These are phyloP conservation scores for Acipenser ruthenus DNA, from an alignment of 2,797 vertebrate genomes.

Conservation along the genomic window DNA sequence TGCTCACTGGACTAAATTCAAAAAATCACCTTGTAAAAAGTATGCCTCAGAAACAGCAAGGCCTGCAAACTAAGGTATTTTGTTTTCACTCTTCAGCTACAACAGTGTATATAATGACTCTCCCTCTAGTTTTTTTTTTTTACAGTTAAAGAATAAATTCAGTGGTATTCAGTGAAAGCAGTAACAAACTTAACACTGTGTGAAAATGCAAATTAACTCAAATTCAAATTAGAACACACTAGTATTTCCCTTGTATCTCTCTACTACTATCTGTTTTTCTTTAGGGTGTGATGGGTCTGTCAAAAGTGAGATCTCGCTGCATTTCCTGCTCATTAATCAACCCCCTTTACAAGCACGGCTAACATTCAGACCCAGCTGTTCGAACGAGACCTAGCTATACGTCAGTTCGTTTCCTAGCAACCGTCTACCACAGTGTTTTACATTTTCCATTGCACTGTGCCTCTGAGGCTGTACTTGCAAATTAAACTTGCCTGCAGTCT, in stretches of 20 bases:
- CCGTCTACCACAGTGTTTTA: constrained; percentile 59
- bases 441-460: constrained; percentile 66
- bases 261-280: constrained; percentile 6
- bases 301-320: constrained; percentile 20
- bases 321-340: constrained; percentile 43
- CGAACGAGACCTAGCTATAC: constrained; percentile 70
- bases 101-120: too few relatives aligned
- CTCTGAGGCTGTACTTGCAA: constrained; percentile 31
- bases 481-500: constrained; percentile 16
- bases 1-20: too few relatives aligned
- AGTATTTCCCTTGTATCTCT: constrained; percentile 46
- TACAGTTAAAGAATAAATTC: too few relatives aligned
- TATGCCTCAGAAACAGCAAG: too few relatives aligned
- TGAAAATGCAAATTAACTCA: constrained; percentile 24
- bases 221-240: constrained; percentile 28
- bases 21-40: too few relatives aligned
- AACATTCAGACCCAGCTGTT: constrained; percentile 56
- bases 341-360: constrained; percentile 27
- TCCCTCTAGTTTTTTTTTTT: too few relatives aligned
- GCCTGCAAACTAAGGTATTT: too few relatives aligned
- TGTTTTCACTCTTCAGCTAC: too few relatives aligned
- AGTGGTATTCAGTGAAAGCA: too few relatives aligned
- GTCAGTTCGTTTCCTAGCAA: constrained; percentile 63
- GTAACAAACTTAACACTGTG: not conserved
- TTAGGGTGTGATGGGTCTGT: constrained; percentile 23